Conservation (phyloP, 23 tunicate genomes). For the Pegea sp. region DNA sequence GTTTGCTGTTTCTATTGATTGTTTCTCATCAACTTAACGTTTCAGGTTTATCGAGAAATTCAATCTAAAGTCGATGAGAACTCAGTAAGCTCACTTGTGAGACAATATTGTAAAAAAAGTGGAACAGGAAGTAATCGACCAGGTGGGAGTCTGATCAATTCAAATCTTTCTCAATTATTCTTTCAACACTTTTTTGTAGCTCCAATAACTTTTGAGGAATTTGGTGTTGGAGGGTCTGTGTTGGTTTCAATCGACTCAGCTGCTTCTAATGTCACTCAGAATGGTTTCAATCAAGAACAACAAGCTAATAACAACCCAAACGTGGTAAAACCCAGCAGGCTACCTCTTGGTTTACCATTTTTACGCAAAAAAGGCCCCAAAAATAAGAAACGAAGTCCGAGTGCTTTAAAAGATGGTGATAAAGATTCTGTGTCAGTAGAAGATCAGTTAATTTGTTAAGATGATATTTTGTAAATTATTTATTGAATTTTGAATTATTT, state of each 20-base stretch:
- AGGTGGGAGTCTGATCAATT: conserved; percentile 3
- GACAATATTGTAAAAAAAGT: conserved; percentile 39
- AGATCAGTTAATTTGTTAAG: not conserved
- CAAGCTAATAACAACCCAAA: conserved; percentile 3
- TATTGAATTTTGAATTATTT: conserved; percentile 1
- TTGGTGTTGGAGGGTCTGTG: conserved; percentile 13
- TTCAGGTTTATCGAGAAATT: conserved; percentile 68
- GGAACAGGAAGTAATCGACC: conserved; percentile 85
- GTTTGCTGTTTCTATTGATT: not conserved
- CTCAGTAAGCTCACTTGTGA: conserved; percentile 16
- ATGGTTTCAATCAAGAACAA: not conserved
- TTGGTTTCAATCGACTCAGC: conserved; percentile 4
- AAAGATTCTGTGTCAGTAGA: not conserved
- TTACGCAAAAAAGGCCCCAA: conserved; percentile 15
- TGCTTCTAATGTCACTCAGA: conserved; percentile 3
- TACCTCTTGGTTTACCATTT: conserved; percentile 16
- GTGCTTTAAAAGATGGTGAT: not conserved
- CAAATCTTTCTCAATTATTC: too few relatives aligned
- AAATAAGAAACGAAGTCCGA: conserved; percentile 4
- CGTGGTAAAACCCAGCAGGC: too few relatives aligned
- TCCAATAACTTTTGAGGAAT: conserved; percentile 46
- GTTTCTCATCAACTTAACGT: not conserved
- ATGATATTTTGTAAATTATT: not conserved
- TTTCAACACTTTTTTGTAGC: conserved; percentile 8
- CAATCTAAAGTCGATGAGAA: conserved; percentile 48